phyloP scores from a whole-genome alignment of 2,888 invertebrate species.

The Drosophila infuscata region DNA sequence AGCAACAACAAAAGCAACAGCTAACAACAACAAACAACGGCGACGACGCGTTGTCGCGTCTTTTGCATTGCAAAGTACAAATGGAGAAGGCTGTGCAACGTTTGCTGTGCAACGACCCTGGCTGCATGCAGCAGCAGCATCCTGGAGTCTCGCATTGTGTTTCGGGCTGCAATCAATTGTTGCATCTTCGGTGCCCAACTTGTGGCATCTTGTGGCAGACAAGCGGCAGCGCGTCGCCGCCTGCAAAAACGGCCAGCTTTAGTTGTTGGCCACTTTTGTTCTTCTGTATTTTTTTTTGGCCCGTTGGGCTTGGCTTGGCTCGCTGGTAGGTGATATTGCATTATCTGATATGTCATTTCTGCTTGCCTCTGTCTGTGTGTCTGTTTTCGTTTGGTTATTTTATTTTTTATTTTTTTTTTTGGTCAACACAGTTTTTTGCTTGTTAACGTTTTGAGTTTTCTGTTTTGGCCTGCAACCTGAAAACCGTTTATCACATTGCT shows the following conservation, averaged over 20 bases:
- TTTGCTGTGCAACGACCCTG: constrained; percentile 71
- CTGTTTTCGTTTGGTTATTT: constrained; percentile 36
- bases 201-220: constrained; percentile 57
- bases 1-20: constrained; percentile 4
- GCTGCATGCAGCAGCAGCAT: constrained; percentile 30
- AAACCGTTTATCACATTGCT: constrained; percentile 68
- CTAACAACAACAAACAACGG: constrained; percentile 15
- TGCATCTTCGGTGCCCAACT: constrained; percentile 68
- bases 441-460: constrained; percentile 61
- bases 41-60: constrained; percentile 47
- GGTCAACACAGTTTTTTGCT: constrained; percentile 65
- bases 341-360: constrained; percentile 84
- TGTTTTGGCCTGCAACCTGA: constrained; percentile 48
- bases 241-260: constrained; percentile 6
- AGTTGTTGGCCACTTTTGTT: constrained; percentile 13
- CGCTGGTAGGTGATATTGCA: constrained; percentile 83
- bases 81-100: constrained; percentile 43
- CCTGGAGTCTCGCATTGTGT: constrained; percentile 40
- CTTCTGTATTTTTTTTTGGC: constrained; percentile 23
- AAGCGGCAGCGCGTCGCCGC: constrained; percentile 59
- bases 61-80: constrained; percentile 76
- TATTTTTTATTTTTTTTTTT: constrained; percentile 2
- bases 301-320: constrained; percentile 19
- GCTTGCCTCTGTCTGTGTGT: constrained; percentile 76
- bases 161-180: constrained; percentile 79